Evolutionary conservation across 2,113 vertebrate genomes (phyloP).

Genomic region (Rhinolophus sinicus): DNA sequence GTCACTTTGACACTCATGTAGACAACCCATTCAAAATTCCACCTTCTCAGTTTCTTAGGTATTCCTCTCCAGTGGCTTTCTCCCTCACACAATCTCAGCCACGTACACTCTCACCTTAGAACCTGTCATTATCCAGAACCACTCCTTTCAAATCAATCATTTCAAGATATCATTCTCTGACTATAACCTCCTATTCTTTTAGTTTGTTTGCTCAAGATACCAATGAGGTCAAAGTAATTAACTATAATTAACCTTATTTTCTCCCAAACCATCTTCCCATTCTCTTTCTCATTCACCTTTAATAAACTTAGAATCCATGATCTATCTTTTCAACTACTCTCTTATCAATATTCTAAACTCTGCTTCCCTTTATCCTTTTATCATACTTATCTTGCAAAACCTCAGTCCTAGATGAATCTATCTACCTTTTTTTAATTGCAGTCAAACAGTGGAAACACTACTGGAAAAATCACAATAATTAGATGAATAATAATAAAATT

Average conservation of each 20-base stretch:
- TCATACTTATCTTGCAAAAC: not conserved
- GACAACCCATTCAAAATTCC: not conserved
- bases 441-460: not conserved
- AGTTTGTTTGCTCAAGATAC: not conserved
- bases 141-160: not conserved
- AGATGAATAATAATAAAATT: slow-evolving; percentile 13
- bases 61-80: not conserved
- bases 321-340: not conserved
- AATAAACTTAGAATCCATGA: not conserved
- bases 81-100: not conserved
- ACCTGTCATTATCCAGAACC: not conserved
- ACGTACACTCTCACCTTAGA: not conserved
- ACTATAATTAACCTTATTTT: not conserved
- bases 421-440: not conserved
- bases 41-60: not conserved
- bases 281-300: not conserved
- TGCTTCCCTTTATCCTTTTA: not conserved
- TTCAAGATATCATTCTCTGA: not conserved
- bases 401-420: not conserved
- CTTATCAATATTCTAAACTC: slow-evolving; percentile 17
- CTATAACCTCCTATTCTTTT: not conserved
- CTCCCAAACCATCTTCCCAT: not conserved
- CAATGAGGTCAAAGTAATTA: not conserved
- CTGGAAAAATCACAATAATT: not conserved
- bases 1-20: not conserved